Base-by-base conservation (phyloP, 1,140 invertebrate species). In the Acromyrmex echinatior region DNA sequence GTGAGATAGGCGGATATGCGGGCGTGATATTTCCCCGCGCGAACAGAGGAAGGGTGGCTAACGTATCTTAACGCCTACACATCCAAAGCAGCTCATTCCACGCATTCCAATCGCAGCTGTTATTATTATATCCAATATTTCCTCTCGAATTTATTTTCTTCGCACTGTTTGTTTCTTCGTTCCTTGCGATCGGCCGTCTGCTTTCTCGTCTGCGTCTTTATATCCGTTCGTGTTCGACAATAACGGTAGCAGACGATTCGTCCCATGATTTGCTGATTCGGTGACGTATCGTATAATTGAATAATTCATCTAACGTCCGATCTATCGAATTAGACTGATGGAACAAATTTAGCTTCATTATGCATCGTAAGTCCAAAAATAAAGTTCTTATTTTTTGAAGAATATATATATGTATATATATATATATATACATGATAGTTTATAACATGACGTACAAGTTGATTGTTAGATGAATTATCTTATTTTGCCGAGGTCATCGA, bases 81-180 rank as follows among this genome's bases (percentile, higher is more conserved):
- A 95, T 95, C 92, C 93, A 95, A 95, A 95, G 94, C 95, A 93
- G 92, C 92, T 95, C 94, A 95, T 95, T 95, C 94, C 93, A 94
- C 93, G 93, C 94, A 94, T 95, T 91, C 87, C 82, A 91, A 82
- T 86, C 90, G 88, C 89, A 91, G 76, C 86, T 58, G 80, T 58
- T 84, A 68, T 79, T 56, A 82, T 71, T 77, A 62, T 31, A 79
- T 85, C 71, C 12, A 31, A 77, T 6, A 21, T 60, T 78, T 87
- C 53, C 58, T 51, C 45, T 62, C 2, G 39, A 10, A 12, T 60
- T 51, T 53, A 56, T 14, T 70, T 70, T 25, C 4, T 56, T 7
- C 25, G 9, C 53, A 21, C 35, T 25, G 25, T 51, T 86, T 7
- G 58, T 71, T 49, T 6, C 45, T 63, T 68, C 63, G 14, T 80